Conservation (phyloP, 2,888 invertebrate genomes). For the Pecten maximus region DNA sequence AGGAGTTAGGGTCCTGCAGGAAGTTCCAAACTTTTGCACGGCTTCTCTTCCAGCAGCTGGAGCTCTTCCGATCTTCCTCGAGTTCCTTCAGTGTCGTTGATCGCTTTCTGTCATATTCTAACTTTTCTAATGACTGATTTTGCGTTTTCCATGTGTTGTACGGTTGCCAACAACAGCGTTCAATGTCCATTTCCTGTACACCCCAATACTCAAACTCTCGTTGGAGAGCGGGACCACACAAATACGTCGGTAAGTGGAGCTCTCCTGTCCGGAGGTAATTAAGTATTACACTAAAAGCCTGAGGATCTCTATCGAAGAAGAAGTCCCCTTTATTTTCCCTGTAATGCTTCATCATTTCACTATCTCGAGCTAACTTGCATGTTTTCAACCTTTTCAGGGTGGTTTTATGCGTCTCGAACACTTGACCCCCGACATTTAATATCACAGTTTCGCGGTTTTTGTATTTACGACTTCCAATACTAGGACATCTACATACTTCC, state of each 20-base stretch:
- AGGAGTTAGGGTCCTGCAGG: slow-evolving; percentile 76
- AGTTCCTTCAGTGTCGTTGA: slow-evolving; percentile 73
- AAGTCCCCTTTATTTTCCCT: slow-evolving; percentile 71
- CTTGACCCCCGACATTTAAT: slow-evolving; percentile 75
- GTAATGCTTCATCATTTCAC: slow-evolving; percentile 71
- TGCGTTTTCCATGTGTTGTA: slow-evolving; percentile 80
- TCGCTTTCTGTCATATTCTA: slow-evolving; percentile 76
- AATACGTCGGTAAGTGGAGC: slow-evolving; percentile 77
- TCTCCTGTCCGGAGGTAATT: slow-evolving; percentile 79
- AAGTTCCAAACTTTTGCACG: slow-evolving; percentile 74
- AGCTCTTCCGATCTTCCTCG: slow-evolving; percentile 64
- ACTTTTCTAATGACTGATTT: slow-evolving; percentile 74
- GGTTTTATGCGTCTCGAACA: slow-evolving; percentile 74
- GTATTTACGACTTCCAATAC: background rate
- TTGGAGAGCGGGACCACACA: slow-evolving; percentile 78
- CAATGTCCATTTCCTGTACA: slow-evolving; percentile 78
- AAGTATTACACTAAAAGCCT: slow-evolving; percentile 75
- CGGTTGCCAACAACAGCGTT: slow-evolving; percentile 80
- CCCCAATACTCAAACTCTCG: slow-evolving; percentile 80
- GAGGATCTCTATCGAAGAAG: slow-evolving; percentile 79
- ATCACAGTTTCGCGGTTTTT: slow-evolving; percentile 67
- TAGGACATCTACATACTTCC: slow-evolving; percentile 36
- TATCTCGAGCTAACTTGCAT: slow-evolving; percentile 70
- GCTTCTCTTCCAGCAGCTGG: slow-evolving; percentile 67
- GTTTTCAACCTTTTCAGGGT: slow-evolving; percentile 70